Base-by-base conservation (phyloP, 2,113 vertebrate genomes). In the Atrichornis clamosus region DNA sequence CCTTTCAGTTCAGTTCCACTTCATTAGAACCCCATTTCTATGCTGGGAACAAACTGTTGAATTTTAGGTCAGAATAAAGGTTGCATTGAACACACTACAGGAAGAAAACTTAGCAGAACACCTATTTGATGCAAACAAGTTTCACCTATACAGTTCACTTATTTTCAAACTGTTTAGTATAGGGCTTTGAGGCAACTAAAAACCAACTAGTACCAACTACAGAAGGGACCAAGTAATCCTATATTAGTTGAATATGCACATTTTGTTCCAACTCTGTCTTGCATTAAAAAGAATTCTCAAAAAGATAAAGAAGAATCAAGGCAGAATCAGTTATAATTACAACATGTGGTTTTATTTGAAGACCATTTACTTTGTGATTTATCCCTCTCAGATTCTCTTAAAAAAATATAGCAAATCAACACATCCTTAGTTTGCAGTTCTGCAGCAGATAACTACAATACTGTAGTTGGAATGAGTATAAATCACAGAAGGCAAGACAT, bases 171-270 rank as follows among this genome's bases (percentile, higher is more conserved):
- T 67, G 26, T 37, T 84, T 27, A 62, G 46, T 53, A 74, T 0
- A 81, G 13, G 44, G 14, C 22, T 76, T 49, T 7, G 16, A 2
- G 10, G 6, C 33, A 80, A 86, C 33, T 24, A 75, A 62, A 79
- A 17, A 12, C 16, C 37, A 79, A 35, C 20, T 15, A 46, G 12
- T 33, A 65, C 13, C 32, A 78, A 27, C 20, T 13, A 65, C 49
- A 72, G 44, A 79, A 72, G 9, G 50, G 16, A 73, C 3, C 12
- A 44, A 46, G 13, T 53, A 87, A 82, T 46, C 32, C 37, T 21
- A 2, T 18, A 49, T 50, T 11, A 46, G 28, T 8, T 53, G 15
- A 85, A 50, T 30, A n/a, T 19, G 8, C 5, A n/a, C 0, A 0
- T 59, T 35, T 17, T 58, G 7, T 65, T 90, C n/a, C n/a, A 73